Base-by-base conservation (phyloP, 53 echinoderm and acorn worm genomes). In the Crossaster papposus region DNA sequence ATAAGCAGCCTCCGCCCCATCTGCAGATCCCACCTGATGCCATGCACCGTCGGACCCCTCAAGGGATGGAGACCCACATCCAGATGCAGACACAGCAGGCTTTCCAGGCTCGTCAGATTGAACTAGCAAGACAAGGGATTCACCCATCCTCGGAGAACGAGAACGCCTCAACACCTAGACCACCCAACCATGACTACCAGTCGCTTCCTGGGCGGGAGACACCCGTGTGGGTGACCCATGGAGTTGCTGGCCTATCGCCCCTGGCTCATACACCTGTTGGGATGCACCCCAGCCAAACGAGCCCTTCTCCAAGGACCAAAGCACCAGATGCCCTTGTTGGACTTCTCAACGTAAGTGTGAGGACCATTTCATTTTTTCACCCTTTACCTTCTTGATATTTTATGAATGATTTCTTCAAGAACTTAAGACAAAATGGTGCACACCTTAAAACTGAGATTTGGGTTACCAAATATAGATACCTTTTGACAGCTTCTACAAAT, bases 241-340 rank as follows among this genome's bases (percentile, higher is more conserved):
- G 87, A 58, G 84, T 92, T 36, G 83, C 91, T 26, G 94, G 94
- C 4, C 70, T 94, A 2, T 92, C 94, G 24, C 92, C 89, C 28
- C n/a, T 87, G 58, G 87, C 87, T 30, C 94, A 94, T 72, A 92
- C 94, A 70, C 89, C 94, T 0, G 74, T 73, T 30, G 81, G 79
- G 26, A 81, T 90, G 82, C 89, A 83, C 35, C 94, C 72, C n/a
- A 87, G 76, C 62, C 87, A 87, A 63, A 87, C 87, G 62, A 87
- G 87, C 64, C 87, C 89, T 18, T 91, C 94, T 54, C 91, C 94
- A 51, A 96, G 91, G 91, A 79, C 94, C 87, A 95, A 91, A 85
- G 90, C 89, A 36, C 91, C 92, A 33, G 94, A 96, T 70, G 85
- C 94, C 0, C 89, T 89, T 63, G 87, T 93, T 63, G 91, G 86